A percentile compares a stretch with the other conserved stretches of the same genome.
Conservation (phyloP, 2,113 vertebrate genomes). For the Myotis lucifugus region DNA sequence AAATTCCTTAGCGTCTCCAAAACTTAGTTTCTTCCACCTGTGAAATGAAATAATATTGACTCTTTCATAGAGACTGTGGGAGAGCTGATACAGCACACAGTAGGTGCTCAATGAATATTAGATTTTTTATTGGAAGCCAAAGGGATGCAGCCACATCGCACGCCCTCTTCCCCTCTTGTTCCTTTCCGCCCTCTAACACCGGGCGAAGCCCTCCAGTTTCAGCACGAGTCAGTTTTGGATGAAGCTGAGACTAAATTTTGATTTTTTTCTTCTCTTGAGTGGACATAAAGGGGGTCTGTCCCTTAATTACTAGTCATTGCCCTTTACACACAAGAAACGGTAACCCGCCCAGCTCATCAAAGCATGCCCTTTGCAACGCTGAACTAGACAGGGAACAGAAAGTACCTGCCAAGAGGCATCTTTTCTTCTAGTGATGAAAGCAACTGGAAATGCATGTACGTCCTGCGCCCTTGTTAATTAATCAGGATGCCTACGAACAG, state of each 20-base stretch:
- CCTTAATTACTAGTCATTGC: conserved; percentile 67
- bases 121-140: not conserved
- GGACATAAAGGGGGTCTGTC: conserved; percentile 61
- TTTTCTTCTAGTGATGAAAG: conserved; percentile 83
- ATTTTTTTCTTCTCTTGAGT: not conserved
- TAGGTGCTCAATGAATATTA: not conserved
- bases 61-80: not conserved
- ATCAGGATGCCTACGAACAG: conserved; percentile 84
- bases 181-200: not conserved
- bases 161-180: not conserved
- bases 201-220: not conserved
- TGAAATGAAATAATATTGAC: not conserved
- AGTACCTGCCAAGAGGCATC: conserved; percentile 76
- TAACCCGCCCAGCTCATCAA: conserved; percentile 66
- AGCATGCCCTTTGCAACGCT: conserved; percentile 73
- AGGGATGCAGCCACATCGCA: not conserved
- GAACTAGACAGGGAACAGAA: conserved; percentile 70
- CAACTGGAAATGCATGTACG: conserved; percentile 82
- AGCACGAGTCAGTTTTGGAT: not conserved
- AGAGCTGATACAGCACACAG: not conserved
- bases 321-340: conserved; percentile 51
- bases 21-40: not conserved
- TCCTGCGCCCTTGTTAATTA: conserved; percentile 85
- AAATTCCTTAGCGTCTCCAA: not conserved
- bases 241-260: conserved; percentile 45